Evolutionary conservation across 2,113 vertebrate species (phyloP), one percentile per base, ranked within the genome.

Genomic region (Nycticebus coucang): DNA sequence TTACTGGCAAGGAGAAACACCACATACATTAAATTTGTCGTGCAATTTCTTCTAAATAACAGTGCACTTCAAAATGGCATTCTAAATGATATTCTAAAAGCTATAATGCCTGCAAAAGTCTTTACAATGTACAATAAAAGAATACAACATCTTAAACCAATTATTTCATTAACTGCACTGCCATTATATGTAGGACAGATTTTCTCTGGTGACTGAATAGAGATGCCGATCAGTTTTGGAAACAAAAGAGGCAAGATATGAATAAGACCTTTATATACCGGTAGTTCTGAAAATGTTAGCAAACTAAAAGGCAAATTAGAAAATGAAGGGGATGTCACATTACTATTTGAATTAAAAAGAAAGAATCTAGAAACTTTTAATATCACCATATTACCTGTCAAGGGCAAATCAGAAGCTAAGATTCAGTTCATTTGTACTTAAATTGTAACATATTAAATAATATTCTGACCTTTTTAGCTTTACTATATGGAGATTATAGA

Each of bases 81-180:
- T 41, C 66, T 62, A 79, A 75, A 50, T 92, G 75, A 91, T 71
- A 84, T 77, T 37, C 62, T 82, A 83, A 96, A 87, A 97, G 64
- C 91, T 79, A 45, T 28, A 93, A 74, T 89, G 84, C 88, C 89
- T 95, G 59, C 15, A 89, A 71, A 93, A 89, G 26, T 72, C 91
- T 93, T 88, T 84, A 93, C 59, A 96, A 74, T 93, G 69, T 60
- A 87, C 55, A 87, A 35, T n/a, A 84, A 41, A 35, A 26, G 37
- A 92, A 33, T 69, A 81, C 3, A 87, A 69, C 60, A 97, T 93
- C 96, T 96, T 95, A 93, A 83, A 74, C 22, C 33, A 89, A 95
- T 95, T 97, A 96, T 96, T 97, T 97, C 89, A 97, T 97, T 95
- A 96, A 95, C 28, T 87, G 22, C 26, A 9, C 72, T 94, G 59